Evolutionary conservation across 2,888 invertebrate genomes (phyloP), one percentile per base, ranked within the genome.

Genomic region (Trichogramma evanescens): DNA sequence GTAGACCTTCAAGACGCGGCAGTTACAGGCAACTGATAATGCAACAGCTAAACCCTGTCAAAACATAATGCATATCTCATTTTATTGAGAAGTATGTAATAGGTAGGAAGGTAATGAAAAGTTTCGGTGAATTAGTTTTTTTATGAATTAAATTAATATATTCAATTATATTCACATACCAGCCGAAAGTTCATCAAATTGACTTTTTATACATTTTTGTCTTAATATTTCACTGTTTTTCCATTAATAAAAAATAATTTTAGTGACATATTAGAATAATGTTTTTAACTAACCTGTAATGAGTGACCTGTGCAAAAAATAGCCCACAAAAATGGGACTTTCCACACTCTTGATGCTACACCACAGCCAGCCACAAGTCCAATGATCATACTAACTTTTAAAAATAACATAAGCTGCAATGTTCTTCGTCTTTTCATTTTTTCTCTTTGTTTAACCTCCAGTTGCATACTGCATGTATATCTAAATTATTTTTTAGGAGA

Each of bases 11-110:
- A 77, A 69, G 38, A 77, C 73, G 59, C 74, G 69, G 67, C 85
- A 85, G 74, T 85, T 85, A 73, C 86, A 85, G 39, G 85, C 84
- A 56, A 85, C 84, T 62, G 84, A 79, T 70, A 85, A 77, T 10
- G 85, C 83, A 58, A 86, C 82, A 65, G 84, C 80, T 62, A 86
- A 80, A 48, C 87, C 87, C 79, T 87, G 78, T 59, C 58, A 42
- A 57, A 42, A n/a, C 4, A 26, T 26, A 26, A 26, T 26, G 26
- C 26, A 26, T 26, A 26, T 26, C 26, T 26, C 26, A 26, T 26
- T 26, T 26, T 26, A 2, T 26, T 3, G 26, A 26, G 26, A 26
- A 26, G 3, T 3, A 3, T 26, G 26, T 2, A 1, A 26, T 26
- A 26, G 26, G 26, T 26, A 26, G 26, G 3, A 26, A 26, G 26